Base-by-base conservation (phyloP, 2,797 vertebrate genomes). In the Pitangus sulphuratus region DNA sequence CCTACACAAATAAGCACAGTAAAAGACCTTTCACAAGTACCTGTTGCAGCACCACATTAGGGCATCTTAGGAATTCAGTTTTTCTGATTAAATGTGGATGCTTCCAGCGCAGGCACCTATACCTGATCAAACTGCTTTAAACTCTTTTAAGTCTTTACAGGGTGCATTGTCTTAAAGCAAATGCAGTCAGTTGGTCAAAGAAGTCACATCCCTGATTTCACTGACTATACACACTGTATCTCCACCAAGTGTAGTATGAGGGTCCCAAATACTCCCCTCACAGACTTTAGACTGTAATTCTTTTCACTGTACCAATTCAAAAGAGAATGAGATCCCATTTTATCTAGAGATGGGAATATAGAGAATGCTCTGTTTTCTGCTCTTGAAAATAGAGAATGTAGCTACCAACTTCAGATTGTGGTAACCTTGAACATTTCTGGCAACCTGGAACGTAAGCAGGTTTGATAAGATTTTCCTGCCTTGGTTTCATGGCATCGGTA, bases 221-320 rank as follows among this genome's bases (percentile, higher is more conserved):
- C 13, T 0, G 0, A 12, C 9, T 18, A 2, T 26, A 33, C 33
- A 65, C 50, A 31, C 1, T 51, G 3, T n/a, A 48, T 48, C 15
- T 74, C 47, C n/a, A 47, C 25, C 6, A 84, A 40, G 31, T 50
- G 10, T 47, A 69, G 26, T 20, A 24, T 40, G 2, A 58, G 5
- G 8, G 10, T 71, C 45, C 18, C 20, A 91, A 51, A 56, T 9
- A 39, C 16, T 80, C 3, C 20, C 37, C 5, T 77, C 45, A 48
- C 35, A 64, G n/a, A 80, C 5, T n/a, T 69, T 66, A 50, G 3
- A 35, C 14, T 9, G 5, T 26, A 66, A 60, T 66, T 62, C 1
- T 44, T 77, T 53, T 64, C 28, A 40, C 19, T 66, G 19, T 37
- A 47, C 6, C 7, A 26, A 35, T 51, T 53, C 22, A n/a, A 77